Percentiles rank a stretch among this genome's conserved stretches.
Conservation (phyloP, 2,888 invertebrate genomes). For the Sinopyrophorus schimmeli region DNA sequence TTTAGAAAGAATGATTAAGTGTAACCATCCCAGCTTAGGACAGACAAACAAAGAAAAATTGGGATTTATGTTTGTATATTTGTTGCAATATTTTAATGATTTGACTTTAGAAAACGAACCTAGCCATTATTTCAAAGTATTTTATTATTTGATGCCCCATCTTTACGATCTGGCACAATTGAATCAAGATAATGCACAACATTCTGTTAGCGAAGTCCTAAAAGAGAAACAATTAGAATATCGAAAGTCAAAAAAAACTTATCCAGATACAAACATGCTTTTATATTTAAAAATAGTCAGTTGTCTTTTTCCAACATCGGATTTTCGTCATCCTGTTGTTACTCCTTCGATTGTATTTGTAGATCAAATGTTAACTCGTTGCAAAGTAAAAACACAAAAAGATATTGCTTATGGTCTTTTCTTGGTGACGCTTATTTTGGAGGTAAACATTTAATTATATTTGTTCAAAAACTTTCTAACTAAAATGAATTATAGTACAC, state of each 20-base stretch:
- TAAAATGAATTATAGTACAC: constrained; percentile 64
- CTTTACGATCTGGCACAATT: constrained; percentile 73
- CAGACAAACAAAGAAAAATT: constrained; percentile 79
- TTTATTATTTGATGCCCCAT: constrained; percentile 59
- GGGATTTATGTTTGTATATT: constrained; percentile 71
- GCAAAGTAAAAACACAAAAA: constrained; percentile 64
- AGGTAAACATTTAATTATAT: constrained; percentile 57
- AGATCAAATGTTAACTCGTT: constrained; percentile 72
- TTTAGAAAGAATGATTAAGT: constrained; percentile 82
- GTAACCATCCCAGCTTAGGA: constrained; percentile 80
- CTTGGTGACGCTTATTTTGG: constrained; percentile 70
- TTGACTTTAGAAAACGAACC: constrained; percentile 58
- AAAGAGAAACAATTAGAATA: constrained; percentile 72
- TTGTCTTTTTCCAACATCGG: constrained; percentile 84
- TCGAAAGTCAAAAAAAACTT: constrained; percentile 61
- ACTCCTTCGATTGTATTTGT: constrained; percentile 84
- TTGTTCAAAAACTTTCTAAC: not conserved
- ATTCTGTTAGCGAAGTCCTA: constrained; percentile 68
- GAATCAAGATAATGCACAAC: constrained; percentile 69
- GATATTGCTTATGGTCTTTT: constrained; percentile 81
- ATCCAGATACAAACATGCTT: constrained; percentile 71
- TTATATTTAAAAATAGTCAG: constrained; percentile 82
- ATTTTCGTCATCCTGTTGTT: constrained; percentile 86
- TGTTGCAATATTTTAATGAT: constrained; percentile 79
- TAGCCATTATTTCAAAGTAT: constrained; percentile 61